Evolutionary conservation across 2,113 vertebrate species (phyloP).

Genomic region (Chionis minor): DNA sequence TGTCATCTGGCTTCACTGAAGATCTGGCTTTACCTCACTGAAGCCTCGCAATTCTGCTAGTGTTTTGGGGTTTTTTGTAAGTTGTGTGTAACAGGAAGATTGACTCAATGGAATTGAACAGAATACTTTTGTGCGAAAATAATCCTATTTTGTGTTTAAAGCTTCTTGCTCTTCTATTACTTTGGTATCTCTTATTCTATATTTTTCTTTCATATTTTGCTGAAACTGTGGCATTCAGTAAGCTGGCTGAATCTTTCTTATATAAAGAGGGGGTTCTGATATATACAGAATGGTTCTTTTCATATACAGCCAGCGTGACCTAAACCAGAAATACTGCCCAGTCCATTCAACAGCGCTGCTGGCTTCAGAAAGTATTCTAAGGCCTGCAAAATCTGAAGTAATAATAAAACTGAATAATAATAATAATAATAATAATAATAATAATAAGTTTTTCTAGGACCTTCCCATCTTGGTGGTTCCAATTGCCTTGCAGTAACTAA

Average conservation of each 20-base stretch:
- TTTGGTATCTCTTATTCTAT: not conserved
- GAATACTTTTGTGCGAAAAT: not conserved
- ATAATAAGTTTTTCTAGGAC: not conserved
- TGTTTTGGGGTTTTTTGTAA: not conserved
- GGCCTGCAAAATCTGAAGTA: not conserved
- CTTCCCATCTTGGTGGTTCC: not conserved
- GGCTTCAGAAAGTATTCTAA: not conserved
- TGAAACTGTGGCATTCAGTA: not conserved
- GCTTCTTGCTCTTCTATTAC: not conserved
- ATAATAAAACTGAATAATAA: not conserved
- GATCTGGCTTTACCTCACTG: not conserved
- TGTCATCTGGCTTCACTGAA: not conserved
- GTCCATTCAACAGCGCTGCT: not conserved
- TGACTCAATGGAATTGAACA: not conserved
- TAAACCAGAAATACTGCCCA: not conserved
- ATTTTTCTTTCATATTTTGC: not conserved
- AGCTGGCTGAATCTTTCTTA: not conserved
- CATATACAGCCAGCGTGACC: not conserved
- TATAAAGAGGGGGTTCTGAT: not conserved
- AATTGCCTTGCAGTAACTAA: not conserved
- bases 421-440: not conserved
- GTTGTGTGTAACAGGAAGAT: not conserved
- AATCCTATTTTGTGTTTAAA: constrained; percentile 45
- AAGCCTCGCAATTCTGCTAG: not conserved
- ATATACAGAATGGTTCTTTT: not conserved